Percentiles rank a stretch among this genome's conserved stretches.
Conservation (phyloP, 2,113 vertebrate genomes). For the Gallinago jamesoni region DNA sequence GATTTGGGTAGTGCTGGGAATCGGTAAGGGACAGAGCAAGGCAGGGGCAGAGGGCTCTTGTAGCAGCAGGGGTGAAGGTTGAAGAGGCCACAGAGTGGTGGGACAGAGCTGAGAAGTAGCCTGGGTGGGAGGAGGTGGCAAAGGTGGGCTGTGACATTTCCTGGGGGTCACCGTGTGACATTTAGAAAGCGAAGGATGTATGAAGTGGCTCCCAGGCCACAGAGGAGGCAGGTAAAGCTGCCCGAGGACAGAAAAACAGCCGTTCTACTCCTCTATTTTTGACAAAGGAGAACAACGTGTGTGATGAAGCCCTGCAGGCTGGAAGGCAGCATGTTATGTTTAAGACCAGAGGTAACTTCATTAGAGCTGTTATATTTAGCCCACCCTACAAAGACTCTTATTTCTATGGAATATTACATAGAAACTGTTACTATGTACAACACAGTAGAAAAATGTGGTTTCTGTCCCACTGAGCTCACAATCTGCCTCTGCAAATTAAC, state of each 20-base stretch:
- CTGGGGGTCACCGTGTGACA: background rate
- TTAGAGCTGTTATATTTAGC: conserved; percentile 59
- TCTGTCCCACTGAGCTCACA: conserved; percentile 47
- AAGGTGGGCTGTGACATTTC: background rate
- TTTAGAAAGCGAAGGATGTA: background rate
- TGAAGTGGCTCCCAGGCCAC: background rate
- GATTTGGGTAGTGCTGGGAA: background rate
- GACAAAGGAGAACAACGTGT: background rate
- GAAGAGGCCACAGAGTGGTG: background rate
- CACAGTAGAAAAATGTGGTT: conserved; percentile 31
- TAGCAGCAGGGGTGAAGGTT: background rate
- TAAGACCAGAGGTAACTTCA: conserved; percentile 55
- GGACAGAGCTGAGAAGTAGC: background rate
- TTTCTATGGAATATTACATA: conserved; percentile 58
- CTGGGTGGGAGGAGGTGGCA: background rate
- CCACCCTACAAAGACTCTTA: background rate
- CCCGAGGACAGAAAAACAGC: background rate
- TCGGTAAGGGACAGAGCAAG: background rate
- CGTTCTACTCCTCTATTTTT: background rate
- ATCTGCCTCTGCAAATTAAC: conserved; percentile 46
- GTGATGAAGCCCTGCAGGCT: background rate
- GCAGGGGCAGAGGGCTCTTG: background rate
- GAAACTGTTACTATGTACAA: conserved; percentile 61
- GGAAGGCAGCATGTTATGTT: background rate
- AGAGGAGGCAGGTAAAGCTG: background rate